Percentiles rank a stretch among this genome's conserved stretches.
Evolutionary conservation across 2,113 vertebrate species (phyloP).

Genomic region (Opisthocomus hoazin): DNA sequence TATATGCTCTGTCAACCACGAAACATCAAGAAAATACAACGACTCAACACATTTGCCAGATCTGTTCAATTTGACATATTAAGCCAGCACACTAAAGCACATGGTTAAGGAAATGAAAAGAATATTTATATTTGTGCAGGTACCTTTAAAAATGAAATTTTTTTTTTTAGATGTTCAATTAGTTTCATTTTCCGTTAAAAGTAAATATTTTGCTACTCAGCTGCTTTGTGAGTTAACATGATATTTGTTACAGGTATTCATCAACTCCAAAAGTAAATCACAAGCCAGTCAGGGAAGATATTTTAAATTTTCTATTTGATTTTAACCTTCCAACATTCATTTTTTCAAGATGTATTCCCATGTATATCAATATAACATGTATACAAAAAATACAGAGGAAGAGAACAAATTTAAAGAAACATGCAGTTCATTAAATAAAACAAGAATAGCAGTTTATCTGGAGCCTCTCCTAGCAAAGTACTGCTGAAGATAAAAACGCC

Average conservation of each 20-base stretch:
- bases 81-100: background rate
- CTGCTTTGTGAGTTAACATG: background rate
- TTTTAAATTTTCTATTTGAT: background rate
- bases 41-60: background rate
- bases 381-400: background rate
- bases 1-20: background rate
- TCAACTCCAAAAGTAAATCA: background rate
- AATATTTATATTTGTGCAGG: background rate
- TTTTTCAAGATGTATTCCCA: background rate
- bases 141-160: background rate
- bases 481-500: background rate
- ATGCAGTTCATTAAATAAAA: background rate
- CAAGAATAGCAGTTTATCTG: background rate
- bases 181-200: background rate
- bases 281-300: background rate
- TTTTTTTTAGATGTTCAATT: background rate
- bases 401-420: background rate
- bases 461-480: background rate
- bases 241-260: background rate
- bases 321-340: background rate
- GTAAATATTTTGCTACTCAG: background rate
- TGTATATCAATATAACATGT: background rate
- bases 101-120: background rate
- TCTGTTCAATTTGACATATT: background rate
- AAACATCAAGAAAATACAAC: background rate